These are phyloP conservation scores for Pristionchus exspectatus DNA, from an alignment of 2,888 invertebrate species.

Conservation along the genomic window DNA sequence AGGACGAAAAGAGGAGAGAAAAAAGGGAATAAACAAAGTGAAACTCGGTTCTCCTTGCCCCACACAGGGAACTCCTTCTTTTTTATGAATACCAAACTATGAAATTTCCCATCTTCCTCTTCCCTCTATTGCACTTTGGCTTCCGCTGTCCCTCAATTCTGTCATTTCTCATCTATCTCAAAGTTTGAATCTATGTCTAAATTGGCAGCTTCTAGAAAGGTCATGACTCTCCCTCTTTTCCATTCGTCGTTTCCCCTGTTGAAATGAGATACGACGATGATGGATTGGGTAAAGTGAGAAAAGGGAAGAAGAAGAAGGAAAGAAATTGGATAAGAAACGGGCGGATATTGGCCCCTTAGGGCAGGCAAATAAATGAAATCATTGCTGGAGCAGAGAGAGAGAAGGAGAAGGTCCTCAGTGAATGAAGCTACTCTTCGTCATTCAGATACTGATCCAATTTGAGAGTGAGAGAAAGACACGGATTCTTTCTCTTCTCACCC, in stretches of 20 bases:
- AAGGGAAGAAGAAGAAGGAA: neutral
- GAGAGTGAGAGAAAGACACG: constrained; percentile 33
- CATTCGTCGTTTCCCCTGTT: neutral
- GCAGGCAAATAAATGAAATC: constrained; percentile 49
- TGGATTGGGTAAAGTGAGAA: constrained; percentile 34
- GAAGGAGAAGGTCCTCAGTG: neutral
- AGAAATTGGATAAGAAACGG: constrained; percentile 42
- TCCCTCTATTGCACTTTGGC: neutral
- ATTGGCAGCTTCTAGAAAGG: constrained; percentile 13
- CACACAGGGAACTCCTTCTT: neutral
- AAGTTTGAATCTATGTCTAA: neutral
- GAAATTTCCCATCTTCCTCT: neutral
- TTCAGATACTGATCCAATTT: constrained; percentile 41
- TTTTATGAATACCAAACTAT: neutral
- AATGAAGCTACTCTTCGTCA: constrained; percentile 17
- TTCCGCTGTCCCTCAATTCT: neutral
- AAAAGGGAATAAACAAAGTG: constrained; percentile 19
- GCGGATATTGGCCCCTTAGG: constrained; percentile 33
- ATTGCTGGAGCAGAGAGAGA: constrained; percentile 5
- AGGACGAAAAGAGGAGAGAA: neutral
- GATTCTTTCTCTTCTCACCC: neutral
- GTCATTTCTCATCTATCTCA: neutral
- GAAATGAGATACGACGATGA: constrained; percentile 35
- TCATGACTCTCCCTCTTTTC: neutral
- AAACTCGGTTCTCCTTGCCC: neutral